These are phyloP conservation scores for Seira musarum DNA, from an alignment of 2,888 invertebrate species.

Conservation along the genomic window DNA sequence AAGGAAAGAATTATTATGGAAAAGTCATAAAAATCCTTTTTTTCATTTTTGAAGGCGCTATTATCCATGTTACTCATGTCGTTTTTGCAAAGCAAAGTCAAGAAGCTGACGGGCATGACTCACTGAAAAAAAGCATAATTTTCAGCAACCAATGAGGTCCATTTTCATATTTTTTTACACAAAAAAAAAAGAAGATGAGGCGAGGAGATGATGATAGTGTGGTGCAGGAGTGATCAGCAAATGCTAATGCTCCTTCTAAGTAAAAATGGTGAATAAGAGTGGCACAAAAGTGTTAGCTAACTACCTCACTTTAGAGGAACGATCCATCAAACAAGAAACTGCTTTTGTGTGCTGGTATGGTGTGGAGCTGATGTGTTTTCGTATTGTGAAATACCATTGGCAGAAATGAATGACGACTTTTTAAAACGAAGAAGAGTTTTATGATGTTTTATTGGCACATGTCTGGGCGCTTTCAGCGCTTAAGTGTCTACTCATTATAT, in stretches of 20 bases:
- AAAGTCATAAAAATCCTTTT: slow-evolving; percentile 53
- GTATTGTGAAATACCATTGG: not conserved
- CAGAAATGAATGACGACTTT: slow-evolving; percentile 2
- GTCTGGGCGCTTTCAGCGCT: not conserved
- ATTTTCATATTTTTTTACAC: too few species aligned
- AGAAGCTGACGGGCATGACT: too few species aligned
- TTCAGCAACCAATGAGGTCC: too few species aligned
- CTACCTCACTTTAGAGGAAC: not conserved
- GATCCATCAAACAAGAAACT: not conserved
- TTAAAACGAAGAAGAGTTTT: not conserved
- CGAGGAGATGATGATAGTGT: too few species aligned
- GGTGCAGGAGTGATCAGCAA: too few species aligned
- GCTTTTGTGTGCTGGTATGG: not conserved
- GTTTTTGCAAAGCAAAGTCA: too few species aligned
- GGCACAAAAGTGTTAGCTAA: not conserved
- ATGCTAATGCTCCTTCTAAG: too few species aligned
- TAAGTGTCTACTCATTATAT: not conserved
- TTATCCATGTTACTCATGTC: not conserved
- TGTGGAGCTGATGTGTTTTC: not conserved
- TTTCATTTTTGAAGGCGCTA: slow-evolving; percentile 30
- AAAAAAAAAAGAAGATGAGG: too few species aligned
- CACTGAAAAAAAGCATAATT: too few species aligned
- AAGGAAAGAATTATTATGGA: not conserved
- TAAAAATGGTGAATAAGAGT: not conserved
- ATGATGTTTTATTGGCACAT: slow-evolving; percentile 5